Percentiles rank a stretch among this genome's conserved stretches.
Evolutionary conservation across 2,888 invertebrate genomes (phyloP).

Genomic region (Megalurothrips usitatus): DNA sequence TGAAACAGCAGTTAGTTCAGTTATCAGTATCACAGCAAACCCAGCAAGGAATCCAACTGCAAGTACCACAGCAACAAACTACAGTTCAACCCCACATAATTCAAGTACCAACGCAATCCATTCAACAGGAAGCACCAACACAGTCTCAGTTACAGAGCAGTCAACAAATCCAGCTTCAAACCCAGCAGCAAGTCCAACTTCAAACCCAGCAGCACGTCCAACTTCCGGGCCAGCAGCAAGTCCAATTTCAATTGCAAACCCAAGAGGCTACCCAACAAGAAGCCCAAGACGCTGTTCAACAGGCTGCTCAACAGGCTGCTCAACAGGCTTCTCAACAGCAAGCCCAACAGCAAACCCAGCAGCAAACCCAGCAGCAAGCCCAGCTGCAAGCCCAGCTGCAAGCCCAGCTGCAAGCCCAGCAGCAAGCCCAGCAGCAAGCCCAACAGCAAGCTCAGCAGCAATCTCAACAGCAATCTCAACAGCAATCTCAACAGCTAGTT

Average conservation of each 20-base stretch:
- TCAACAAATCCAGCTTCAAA: background rate
- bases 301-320: background rate
- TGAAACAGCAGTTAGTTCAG: background rate
- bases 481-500: no score
- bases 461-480: background rate
- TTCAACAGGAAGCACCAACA: background rate
- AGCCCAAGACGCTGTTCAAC: background rate
- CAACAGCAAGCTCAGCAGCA: background rate
- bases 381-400: background rate
- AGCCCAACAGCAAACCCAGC: background rate
- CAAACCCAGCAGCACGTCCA: background rate
- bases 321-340: background rate
- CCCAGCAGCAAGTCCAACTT: background rate
- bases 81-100: no score
- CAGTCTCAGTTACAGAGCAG: background rate
- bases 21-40: no score
- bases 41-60: no score
- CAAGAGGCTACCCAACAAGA: background rate
- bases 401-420: background rate
- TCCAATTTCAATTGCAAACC: background rate
- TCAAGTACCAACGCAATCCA: no score
- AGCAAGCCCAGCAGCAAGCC: background rate
- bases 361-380: no score
- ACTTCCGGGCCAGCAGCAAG: background rate
- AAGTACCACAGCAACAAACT: no score